Base-by-base conservation (phyloP, 2,888 invertebrate genomes). In the Platycheirus albimanus region DNA sequence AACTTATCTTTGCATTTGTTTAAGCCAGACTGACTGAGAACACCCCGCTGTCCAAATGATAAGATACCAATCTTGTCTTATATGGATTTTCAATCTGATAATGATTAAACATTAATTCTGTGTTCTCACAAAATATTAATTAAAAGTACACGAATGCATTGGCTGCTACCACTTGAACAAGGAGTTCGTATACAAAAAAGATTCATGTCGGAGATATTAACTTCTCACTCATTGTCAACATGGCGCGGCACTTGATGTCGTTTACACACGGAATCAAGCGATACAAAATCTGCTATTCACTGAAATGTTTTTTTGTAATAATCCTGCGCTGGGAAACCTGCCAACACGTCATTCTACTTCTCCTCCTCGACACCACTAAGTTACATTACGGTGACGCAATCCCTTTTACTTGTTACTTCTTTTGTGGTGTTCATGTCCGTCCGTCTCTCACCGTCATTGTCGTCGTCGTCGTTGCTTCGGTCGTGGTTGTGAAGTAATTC, bases 341-440 rank as follows among this genome's bases (percentile, higher is more conserved):
- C 43, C 78, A 66, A 72, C 51, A 66, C 45, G 56, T 63, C 63
- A 69, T 36, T 58, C 66, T 30, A 19, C 52, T 63, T 52, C 19
- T 17, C 13, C 13, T 19, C 19, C 19, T 17, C 13, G 11, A 13
- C 19, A 15, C 28, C 28, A 41, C n/a, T 6, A 10, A 11, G 24
- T 24, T 38, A 69, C 63, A 54, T 69, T 56, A 54, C 43, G 41
- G 43, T 80, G 70, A 75, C 58, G 80, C 51, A 75, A 70, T 66
- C 64, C 75, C 70, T 64, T 69, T 67, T 74, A 54, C 47, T 64
- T 51, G 69, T 71, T 47, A 45, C 79, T 49, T 75, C 49, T 75
- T 69, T 56, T 33, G n/a, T n/a, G n/a, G n/a, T n/a, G n/a, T n/a
- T n/a, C n/a, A n/a, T n/a, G n/a, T n/a, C n/a, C n/a, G n/a, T n/a